phyloP scores from a whole-genome alignment of 2,797 vertebrate species.

The Natrix natrix region DNA sequence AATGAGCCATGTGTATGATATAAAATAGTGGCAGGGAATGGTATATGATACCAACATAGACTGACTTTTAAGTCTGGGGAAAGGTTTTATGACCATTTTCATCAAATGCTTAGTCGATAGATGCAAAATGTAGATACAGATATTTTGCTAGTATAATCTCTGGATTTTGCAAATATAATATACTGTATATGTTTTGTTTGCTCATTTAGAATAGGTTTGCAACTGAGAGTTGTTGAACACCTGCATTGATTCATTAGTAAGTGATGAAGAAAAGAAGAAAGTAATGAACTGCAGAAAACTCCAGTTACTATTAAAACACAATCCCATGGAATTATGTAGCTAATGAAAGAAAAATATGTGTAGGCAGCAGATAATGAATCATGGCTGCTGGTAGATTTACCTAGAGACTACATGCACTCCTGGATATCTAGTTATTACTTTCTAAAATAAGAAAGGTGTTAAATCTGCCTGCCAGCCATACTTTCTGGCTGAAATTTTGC shows the following conservation, averaged over 20 bases:
- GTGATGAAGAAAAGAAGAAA: background rate
- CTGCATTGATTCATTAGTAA: background rate
- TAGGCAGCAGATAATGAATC: constrained; percentile 31
- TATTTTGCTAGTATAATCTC: background rate
- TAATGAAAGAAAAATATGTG: constrained; percentile 4
- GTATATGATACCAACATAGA: background rate
- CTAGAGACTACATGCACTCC: background rate
- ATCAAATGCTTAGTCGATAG: background rate
- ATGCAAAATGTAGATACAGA: background rate
- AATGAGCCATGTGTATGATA: background rate
- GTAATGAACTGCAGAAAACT: constrained; percentile 11
- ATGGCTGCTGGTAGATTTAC: background rate
- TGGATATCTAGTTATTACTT: constrained; percentile 2
- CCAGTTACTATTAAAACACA: constrained; percentile 15
- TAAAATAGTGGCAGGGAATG: background rate
- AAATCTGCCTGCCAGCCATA: background rate
- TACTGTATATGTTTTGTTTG: background rate
- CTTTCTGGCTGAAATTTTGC: background rate
- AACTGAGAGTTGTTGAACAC: background rate
- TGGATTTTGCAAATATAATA: background rate
- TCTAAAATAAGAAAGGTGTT: constrained; percentile 12
- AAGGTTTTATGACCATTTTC: background rate
- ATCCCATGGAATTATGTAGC: background rate
- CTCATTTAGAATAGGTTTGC: background rate
- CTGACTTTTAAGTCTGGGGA: background rate